Evolutionary conservation across 2,797 vertebrate genomes (phyloP).

Genomic region (Distichodus sexfasciatus): DNA sequence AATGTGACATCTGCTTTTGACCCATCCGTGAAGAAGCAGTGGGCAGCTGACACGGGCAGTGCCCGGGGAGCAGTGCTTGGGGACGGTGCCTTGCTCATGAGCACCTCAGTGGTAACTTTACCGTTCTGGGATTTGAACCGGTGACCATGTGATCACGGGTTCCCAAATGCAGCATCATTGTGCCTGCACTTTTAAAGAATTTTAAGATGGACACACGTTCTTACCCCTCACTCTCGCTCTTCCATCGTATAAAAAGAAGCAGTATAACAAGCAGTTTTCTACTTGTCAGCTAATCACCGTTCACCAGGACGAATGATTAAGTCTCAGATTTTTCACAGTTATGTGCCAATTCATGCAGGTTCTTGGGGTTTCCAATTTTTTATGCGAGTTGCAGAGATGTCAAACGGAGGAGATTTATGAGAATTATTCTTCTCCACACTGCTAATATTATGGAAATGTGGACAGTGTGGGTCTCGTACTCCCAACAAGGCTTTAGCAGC

Average conservation of each 20-base stretch:
- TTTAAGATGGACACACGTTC: not conserved
- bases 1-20: too few species aligned
- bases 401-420: conserved; percentile 14
- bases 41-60: too few species aligned
- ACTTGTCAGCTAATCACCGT: not conserved
- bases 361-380: conserved; percentile 7
- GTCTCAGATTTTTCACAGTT: not conserved
- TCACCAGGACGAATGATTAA: conserved; percentile 7
- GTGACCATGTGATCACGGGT: too few species aligned
- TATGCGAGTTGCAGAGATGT: conserved; percentile 13
- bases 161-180: not conserved
- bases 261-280: not conserved
- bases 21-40: too few species aligned
- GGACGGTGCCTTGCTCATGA: too few species aligned
- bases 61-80: too few species aligned
- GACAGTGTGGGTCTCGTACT: not conserved
- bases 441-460: conserved; percentile 33
- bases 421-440: conserved; percentile 18
- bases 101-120: too few species aligned
- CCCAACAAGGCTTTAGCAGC: not conserved
- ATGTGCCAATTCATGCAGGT: conserved; percentile 22
- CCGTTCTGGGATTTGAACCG: too few species aligned
- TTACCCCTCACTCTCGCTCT: not conserved
- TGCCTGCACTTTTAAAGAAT: conserved; percentile 5
- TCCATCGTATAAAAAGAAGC: not conserved